Evolutionary conservation across 2,113 vertebrate species (phyloP), one percentile per base, ranked within the genome.

Genomic region (Gymnocephalus cernua): DNA sequence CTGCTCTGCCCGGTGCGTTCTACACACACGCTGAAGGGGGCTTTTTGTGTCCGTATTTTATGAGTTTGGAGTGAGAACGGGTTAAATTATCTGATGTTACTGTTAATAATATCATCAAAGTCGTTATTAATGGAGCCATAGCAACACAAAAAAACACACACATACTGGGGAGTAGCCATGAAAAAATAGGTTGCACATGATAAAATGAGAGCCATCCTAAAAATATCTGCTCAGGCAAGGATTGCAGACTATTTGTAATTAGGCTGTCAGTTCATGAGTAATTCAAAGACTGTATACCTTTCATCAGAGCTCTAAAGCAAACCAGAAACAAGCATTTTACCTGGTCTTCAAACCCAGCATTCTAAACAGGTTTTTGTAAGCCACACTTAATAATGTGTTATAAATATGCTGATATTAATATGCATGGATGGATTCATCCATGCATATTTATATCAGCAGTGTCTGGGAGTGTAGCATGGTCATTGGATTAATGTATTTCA

Each of bases 211-310:
- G 15, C 54, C 2, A 21, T 62, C 27, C 54, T 38, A 69, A 48
- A 84, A 70, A 48, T 29, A 75, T 61, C 45, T 16, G 1, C 58
- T 16, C 65, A 66, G 65, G 32, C 51, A 50, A 16, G 14, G 35
- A 66, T 27, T 64, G 47, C 29, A 25, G 18, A 23, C 48, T 77
- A 18, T 63, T 69, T 63, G 13, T 23, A 63, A 64, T 66, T 3
- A 48, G 14, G 35, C 25, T 70, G 62, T 57, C 54, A 66, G 44
- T 86, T 66, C 21, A 8, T 75, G 58, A 74, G 50, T 41, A 13
- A 77, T 63, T 86, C 18, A 50, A 57, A 68, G 27, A 50, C 41
- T 38, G 32, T 29, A 48, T 67, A 68, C 23, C 54, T 80, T 75
- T 67, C 27, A 54, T n/a, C 57, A 65, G 50, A 59, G 47, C 75